Base-by-base conservation (phyloP, 1,140 invertebrate species). In the Bombus terrestris region DNA sequence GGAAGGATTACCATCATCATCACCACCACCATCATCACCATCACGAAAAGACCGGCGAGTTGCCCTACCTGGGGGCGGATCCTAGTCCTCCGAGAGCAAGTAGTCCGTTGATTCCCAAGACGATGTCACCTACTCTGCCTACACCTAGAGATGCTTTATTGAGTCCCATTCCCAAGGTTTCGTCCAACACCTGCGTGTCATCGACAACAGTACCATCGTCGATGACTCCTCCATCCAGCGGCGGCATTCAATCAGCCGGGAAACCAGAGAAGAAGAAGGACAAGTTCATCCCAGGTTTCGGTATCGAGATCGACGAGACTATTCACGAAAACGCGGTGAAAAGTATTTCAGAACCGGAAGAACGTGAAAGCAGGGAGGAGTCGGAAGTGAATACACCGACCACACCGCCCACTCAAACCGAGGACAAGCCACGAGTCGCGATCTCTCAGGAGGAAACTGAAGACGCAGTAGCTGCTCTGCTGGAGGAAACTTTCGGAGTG, bases 381-480 rank as follows among this genome's bases (percentile, higher is more conserved):
- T 64, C 92, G 10, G 94, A 95, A 57, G 91, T 91, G 78, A 68
- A 92, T 8, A 85, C 90, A 0, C 81, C 93, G 0, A 87, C 90
- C 12, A 92, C 93, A 10, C 92, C 93, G 47, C 93, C 94, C 0
- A 85, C 93, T 4, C 92, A 97, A 90, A 90, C 95, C 2, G 97
- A 97, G 86, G 97, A 98, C 86, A 98, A 98, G 91, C 97, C 97
- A 1, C 96, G 98, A 68, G 97, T 98, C 2, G 96, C 98, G 0
- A 98, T 98, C 89, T 98, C 98, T 1, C 98, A 98, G 94, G 98
- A 98, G 95, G 98, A 99, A 95, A 99, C 98, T 1, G 98, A 98
- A 92, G 98, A 98, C 94, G 98, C 98, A 0, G 98, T 99, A 0
- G 98, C 98, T 4, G 98, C 98, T 13, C 93, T 99, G 10, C 93